phyloP scores from a whole-genome alignment of 30 jellyfish, hydroid and myxozoan species.

The Aurelia sp. region DNA sequence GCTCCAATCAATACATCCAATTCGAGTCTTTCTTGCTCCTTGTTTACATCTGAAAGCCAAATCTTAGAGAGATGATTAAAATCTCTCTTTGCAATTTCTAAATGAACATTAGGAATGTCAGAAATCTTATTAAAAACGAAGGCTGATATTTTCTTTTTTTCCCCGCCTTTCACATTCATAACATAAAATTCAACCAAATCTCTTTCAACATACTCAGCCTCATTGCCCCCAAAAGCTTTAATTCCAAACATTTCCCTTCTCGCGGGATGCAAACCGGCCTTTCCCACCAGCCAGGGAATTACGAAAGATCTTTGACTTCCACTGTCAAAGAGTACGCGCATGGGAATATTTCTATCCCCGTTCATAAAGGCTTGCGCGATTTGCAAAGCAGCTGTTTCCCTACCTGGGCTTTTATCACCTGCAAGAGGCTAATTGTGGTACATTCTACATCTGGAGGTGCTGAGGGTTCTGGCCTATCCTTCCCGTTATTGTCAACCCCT shows the following conservation, averaged over 20 bases:
- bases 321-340: constrained; percentile 22
- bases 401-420: not conserved
- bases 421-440: not conserved
- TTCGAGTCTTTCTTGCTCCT: not conserved
- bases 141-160: not conserved
- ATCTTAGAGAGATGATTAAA: not conserved
- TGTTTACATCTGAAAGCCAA: constrained; percentile 36
- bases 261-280: not conserved
- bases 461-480: not conserved
- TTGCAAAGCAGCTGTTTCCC: constrained; percentile 12
- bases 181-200: not conserved
- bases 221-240: constrained; percentile 27
- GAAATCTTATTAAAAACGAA: constrained; percentile 12
- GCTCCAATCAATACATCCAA: too few relatives aligned
- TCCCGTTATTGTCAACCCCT: not conserved
- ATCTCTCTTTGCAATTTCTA: not conserved
- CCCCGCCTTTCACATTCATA: not conserved
- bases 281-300: not conserved
- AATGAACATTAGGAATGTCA: constrained; percentile 5
- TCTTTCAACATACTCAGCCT: constrained; percentile 1
- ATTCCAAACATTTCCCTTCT: constrained; percentile 31
- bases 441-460: not conserved
- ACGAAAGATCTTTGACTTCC: constrained; percentile 29
- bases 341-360: not conserved
- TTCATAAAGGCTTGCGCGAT: not conserved